Conservation (phyloP, 1,140 invertebrate genomes). For the Zophobas morio region DNA sequence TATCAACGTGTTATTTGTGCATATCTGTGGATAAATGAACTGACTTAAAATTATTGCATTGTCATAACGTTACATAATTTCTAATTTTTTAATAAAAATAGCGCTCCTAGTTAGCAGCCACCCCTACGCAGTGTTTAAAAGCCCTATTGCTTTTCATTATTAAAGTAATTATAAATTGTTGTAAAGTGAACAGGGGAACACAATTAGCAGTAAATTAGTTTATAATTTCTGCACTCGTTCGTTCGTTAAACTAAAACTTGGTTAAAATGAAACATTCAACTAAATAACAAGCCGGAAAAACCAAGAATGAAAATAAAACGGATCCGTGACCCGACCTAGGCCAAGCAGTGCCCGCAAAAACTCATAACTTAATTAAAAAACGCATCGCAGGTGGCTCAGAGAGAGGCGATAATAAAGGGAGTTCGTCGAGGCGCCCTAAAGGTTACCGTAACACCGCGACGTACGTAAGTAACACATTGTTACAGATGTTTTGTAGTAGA, state of each 20-base stretch:
- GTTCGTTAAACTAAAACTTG: background rate
- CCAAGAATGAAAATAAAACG: constrained; percentile 46
- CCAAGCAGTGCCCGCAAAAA: constrained; percentile 45
- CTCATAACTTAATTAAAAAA: constrained; percentile 53
- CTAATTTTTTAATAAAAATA: too few species aligned
- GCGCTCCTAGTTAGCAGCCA: too few species aligned
- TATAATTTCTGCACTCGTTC: constrained; percentile 1
- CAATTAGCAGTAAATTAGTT: constrained; percentile 9
- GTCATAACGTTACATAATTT: too few species aligned
- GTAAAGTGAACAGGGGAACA: background rate
- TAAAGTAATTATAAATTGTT: background rate
- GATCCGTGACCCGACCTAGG: constrained; percentile 42
- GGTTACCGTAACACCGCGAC: constrained; percentile 38
- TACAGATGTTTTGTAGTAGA: background rate
- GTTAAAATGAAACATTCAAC: background rate
- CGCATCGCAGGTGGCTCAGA: constrained; percentile 49
- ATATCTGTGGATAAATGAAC: too few species aligned
- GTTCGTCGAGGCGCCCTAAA: constrained; percentile 38
- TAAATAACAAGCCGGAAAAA: constrained; percentile 27
- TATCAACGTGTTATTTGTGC: too few species aligned
- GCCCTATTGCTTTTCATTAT: too few species aligned
- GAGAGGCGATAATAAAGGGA: constrained; percentile 28
- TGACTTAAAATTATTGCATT: too few species aligned
- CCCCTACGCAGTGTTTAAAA: too few species aligned
- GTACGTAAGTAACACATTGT: constrained; percentile 22